These are phyloP conservation scores for Venusia cambrica DNA, from an alignment of 2,888 invertebrate species.

Conservation along the genomic window DNA sequence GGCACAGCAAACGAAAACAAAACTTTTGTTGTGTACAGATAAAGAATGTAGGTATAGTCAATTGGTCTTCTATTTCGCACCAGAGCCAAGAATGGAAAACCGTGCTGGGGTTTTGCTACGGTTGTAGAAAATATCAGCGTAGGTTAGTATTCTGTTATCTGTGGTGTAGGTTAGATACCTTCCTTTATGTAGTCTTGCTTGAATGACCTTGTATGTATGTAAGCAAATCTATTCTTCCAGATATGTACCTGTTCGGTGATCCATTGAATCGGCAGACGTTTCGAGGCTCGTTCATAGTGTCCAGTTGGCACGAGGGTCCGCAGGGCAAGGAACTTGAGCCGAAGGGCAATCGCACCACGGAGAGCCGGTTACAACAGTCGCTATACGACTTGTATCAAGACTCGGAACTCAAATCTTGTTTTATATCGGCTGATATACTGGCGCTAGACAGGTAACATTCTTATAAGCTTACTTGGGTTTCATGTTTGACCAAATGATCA, in stretches of 20 bases:
- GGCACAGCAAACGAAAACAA: conserved; percentile 20
- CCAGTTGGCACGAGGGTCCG: conserved; percentile 86
- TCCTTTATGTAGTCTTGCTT: not conserved
- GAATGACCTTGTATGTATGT: not conserved
- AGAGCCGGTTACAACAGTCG: conserved; percentile 87
- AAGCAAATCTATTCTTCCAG: conserved; percentile 67
- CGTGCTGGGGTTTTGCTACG: no score
- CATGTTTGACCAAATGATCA: no score
- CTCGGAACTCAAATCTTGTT: conserved; percentile 88
- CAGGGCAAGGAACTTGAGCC: conserved; percentile 83
- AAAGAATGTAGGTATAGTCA: not conserved
- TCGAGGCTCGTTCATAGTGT: conserved; percentile 89
- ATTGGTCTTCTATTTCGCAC: no score
- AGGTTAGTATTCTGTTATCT: not conserved
- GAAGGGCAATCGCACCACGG: conserved; percentile 86
- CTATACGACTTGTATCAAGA: conserved; percentile 87
- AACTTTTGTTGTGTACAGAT: no score
- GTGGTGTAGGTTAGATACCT: not conserved
- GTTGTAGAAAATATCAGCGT: no score
- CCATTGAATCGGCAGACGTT: conserved; percentile 90
- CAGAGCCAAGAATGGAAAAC: no score
- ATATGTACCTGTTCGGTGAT: conserved; percentile 86
- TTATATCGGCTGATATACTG: conserved; percentile 89
- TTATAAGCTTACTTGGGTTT: no score
- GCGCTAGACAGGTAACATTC: conserved; percentile 94